Conservation (phyloP, 2,113 vertebrate genomes). For the Calyptomena viridis region DNA sequence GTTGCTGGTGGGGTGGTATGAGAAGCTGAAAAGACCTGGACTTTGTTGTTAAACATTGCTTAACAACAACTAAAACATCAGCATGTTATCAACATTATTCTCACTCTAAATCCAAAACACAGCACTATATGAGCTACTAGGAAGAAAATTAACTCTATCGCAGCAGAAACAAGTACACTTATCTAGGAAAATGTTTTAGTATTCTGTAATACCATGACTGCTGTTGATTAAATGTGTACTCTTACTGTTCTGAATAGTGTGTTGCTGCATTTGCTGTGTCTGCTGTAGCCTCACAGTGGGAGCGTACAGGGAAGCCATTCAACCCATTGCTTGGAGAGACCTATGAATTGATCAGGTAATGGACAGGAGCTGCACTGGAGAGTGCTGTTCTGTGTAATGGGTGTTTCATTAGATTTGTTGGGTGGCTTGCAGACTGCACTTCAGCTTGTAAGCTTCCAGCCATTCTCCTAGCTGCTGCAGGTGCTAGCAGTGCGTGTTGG, state of each 20-base stretch:
- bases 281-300: constrained; percentile 97
- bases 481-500: rapidly evolving
- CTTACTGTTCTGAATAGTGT: constrained; percentile 73
- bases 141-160: neutral
- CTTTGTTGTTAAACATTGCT: neutral
- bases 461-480: neutral
- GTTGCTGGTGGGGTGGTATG: neutral
- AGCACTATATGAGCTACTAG: neutral
- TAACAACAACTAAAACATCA: neutral
- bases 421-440: neutral
- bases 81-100: neutral
- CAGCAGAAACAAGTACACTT: neutral
- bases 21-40: neutral
- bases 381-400: neutral
- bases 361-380: neutral
- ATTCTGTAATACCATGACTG: neutral
- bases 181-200: neutral
- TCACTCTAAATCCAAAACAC: neutral
- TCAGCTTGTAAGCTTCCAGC: neutral
- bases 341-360: constrained; percentile 91
- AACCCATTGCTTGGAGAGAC: constrained; percentile 96
- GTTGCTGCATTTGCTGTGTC: constrained; percentile 97
- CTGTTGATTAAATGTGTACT: neutral
- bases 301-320: constrained; percentile 96
- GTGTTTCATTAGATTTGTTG: neutral